Base-by-base conservation (phyloP, 2,888 invertebrate species). In the Lacanobia oleracea region DNA sequence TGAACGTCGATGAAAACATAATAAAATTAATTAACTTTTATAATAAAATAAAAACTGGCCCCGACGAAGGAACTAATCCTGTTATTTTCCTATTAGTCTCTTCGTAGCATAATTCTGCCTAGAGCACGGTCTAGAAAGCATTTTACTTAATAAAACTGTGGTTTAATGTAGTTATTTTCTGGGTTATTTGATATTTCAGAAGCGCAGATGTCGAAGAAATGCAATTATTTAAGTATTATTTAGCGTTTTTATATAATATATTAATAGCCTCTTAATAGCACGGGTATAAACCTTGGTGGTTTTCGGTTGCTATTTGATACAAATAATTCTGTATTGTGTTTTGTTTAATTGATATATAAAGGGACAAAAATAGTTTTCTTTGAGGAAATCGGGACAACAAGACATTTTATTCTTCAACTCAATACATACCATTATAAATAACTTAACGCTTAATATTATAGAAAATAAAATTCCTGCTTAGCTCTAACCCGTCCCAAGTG, bases 131-230 rank as follows among this genome's bases (percentile, higher is more conserved):
- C 6, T 6, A 6, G 33, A 33, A 33, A 33, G 33, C 2, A 33
- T 33, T 33, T 33, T 5, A 33, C 33, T 6, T 6, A 6, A 33
- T 33, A 5, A 33, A 33, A 33, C 33, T 33, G 33, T 33, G 33
- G n/a, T 33, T 72, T 48, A 59, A 62, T 63, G 18, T 2, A 21
- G 21, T 75, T 57, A 67, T 67, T 56, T 45, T 50, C 14, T 66
- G 37, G 43, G 7, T 27, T 40, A 40, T 33, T 48, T 72, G 48
- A 48, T 40, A 40, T 53, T 54, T 3, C 23, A 37, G 14, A 23
- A 72, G 27, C 43, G 16, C 33, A 56, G 23, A 50, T 54, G 16
- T n/a, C 21, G 16, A 21, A 27, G 10, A 18, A 12, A 9, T 18
- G 10, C n/a, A 50, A 64, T 73, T 43, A 21, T 8, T n/a, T n/a